A percentile compares a stretch with the other conserved stretches of the same genome.
Evolutionary conservation across 1,140 invertebrate species (phyloP).

Genomic region (Rhizoglyphus robini): DNA sequence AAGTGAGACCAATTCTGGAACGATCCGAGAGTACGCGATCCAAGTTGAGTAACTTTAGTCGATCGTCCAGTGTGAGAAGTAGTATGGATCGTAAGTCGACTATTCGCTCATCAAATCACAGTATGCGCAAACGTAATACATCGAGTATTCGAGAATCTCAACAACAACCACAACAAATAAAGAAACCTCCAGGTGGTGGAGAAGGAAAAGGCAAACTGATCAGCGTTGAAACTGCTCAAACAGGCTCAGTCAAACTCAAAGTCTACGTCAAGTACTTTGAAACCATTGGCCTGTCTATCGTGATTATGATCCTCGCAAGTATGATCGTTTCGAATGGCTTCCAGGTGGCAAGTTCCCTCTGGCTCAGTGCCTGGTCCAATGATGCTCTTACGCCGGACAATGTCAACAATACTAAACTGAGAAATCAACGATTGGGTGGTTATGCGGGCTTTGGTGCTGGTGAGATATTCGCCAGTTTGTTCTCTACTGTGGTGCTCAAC

Average conservation of each 20-base stretch:
- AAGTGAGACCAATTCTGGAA: conserved; percentile 7
- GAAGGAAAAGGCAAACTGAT: conserved; percentile 41
- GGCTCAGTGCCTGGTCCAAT: conserved; percentile 35
- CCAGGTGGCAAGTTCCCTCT: conserved; percentile 31
- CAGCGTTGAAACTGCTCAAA: conserved; percentile 16
- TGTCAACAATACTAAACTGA: conserved; percentile 37
- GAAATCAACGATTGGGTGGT: conserved; percentile 69
- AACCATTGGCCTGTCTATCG: conserved; percentile 10
- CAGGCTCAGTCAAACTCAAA: conserved; percentile 20
- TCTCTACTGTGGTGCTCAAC: conserved; percentile 11
- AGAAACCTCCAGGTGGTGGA: background rate
- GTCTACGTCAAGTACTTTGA: conserved; percentile 19
- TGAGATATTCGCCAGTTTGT: conserved; percentile 39
- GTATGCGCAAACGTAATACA: background rate
- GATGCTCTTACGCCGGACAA: conserved; percentile 27
- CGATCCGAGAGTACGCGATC: background rate
- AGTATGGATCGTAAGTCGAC: too few relatives aligned
- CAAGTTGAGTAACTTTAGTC: background rate
- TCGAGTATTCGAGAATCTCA: background rate
- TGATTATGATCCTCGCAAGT: conserved; percentile 18
- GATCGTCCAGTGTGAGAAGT: background rate
- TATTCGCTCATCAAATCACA: background rate
- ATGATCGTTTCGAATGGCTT: conserved; percentile 27
- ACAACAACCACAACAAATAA: too few relatives aligned
- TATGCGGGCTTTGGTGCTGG: conserved; percentile 71